Evolutionary conservation across 2,888 invertebrate species (phyloP).

Genomic region (Tenodera sinensis): DNA sequence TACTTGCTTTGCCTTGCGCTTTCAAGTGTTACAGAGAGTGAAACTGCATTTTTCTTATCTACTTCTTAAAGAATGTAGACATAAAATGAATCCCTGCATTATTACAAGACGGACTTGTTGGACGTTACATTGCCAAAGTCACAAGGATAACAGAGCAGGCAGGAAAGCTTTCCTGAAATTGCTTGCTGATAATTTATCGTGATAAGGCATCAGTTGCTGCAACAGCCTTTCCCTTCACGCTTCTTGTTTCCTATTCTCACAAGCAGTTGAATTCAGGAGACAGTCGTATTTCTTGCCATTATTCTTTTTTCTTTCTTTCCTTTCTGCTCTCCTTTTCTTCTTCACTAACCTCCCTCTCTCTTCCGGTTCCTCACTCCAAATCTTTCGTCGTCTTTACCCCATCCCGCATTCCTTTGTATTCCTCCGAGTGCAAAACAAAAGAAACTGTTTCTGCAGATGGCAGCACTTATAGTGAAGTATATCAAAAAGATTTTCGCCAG

Average conservation of each 20-base stretch:
- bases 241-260: background rate
- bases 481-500: conserved; percentile 14
- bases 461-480: conserved; percentile 6
- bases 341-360: background rate
- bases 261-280: background rate
- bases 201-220: background rate
- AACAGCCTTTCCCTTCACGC: background rate
- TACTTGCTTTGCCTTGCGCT: too few relatives aligned
- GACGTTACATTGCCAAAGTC: too few relatives aligned
- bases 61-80: too few relatives aligned
- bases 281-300: background rate
- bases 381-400: background rate
- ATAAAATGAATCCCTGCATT: too few relatives aligned
- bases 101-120: too few relatives aligned
- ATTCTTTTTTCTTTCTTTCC: background rate
- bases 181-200: background rate
- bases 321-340: background rate
- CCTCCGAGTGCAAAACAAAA: background rate
- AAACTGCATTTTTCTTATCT: too few relatives aligned
- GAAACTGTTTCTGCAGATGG: conserved; percentile 19
- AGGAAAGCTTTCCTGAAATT: too few relatives aligned
- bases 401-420: background rate
- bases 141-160: too few relatives aligned
- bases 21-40: too few relatives aligned
- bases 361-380: background rate